Conservation (phyloP, 2,113 vertebrate species). For the Ancistrus triradiatus region DNA sequence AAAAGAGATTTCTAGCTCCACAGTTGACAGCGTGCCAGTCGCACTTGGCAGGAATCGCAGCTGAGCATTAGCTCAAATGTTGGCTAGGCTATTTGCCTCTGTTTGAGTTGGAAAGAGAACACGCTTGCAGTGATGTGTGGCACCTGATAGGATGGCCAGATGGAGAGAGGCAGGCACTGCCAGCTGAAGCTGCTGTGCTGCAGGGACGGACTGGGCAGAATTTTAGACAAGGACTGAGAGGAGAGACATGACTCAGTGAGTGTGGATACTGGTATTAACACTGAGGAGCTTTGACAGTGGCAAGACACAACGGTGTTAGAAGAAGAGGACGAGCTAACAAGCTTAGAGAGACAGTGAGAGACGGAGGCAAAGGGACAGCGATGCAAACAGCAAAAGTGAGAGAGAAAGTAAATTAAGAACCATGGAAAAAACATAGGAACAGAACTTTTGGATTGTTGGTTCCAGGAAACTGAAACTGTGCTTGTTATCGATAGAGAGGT, state of each 20-base stretch:
- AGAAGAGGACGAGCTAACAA: too few relatives aligned
- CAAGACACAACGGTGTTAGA: too few relatives aligned
- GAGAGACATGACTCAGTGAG: not conserved
- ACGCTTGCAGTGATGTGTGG: slow-evolving; percentile 19
- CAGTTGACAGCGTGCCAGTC: not conserved
- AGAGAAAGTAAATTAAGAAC: too few relatives aligned
- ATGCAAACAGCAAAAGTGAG: too few relatives aligned
- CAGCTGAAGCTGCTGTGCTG: too few relatives aligned
- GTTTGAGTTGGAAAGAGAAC: not conserved
- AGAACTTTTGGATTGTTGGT: too few relatives aligned
- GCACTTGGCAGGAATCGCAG: not conserved
- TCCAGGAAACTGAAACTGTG: too few relatives aligned
- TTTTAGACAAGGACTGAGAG: too few relatives aligned
- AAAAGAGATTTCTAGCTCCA: not conserved
- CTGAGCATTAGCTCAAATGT: not conserved
- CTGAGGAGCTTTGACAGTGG: too few relatives aligned
- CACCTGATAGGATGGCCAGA: slow-evolving; percentile 45
- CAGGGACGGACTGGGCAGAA: not conserved
- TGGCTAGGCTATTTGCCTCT: too few relatives aligned
- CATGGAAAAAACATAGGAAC: too few relatives aligned
- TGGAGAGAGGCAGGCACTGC: slow-evolving; percentile 11
- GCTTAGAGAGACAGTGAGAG: not conserved
- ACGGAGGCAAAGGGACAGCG: not conserved
- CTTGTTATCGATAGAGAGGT: too few relatives aligned
- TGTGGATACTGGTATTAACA: slow-evolving; percentile 20